Evolutionary conservation across 2,797 vertebrate genomes (phyloP).

Genomic region (Brotula barbata): DNA sequence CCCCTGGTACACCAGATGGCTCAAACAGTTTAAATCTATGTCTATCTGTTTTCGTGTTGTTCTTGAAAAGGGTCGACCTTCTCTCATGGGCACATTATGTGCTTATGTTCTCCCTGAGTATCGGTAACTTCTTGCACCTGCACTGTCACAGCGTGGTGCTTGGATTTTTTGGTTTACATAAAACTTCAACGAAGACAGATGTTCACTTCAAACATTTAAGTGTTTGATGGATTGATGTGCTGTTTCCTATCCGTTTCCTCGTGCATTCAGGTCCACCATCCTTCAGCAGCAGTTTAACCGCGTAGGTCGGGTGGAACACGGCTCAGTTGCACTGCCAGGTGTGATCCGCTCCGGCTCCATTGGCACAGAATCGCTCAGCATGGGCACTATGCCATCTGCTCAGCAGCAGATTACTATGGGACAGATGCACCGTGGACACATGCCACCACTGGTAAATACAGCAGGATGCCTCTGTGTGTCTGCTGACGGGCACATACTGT

Average conservation of each 20-base stretch:
- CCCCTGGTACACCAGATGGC: too few relatives aligned
- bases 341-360: constrained; percentile 95
- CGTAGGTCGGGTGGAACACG: constrained; percentile 90
- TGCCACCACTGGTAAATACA: constrained; percentile 92
- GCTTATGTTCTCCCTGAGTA: too few relatives aligned
- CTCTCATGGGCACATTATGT: too few relatives aligned
- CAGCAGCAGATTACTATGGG: constrained; percentile 96
- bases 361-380: constrained; percentile 91
- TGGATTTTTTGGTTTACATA: too few relatives aligned
- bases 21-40: too few relatives aligned
- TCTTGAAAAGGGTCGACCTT: too few relatives aligned
- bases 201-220: neutral
- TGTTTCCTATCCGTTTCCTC: neutral
- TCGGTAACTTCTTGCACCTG: too few relatives aligned
- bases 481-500: too few relatives aligned
- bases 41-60: too few relatives aligned
- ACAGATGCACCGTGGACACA: constrained; percentile 98
- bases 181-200: too few relatives aligned
- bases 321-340: constrained; percentile 92
- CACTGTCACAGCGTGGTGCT: too few relatives aligned
- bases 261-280: constrained; percentile 86
- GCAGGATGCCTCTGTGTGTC: neutral
- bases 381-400: constrained; percentile 94
- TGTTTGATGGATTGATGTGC: too few relatives aligned
- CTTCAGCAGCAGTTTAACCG: constrained; percentile 98